These are phyloP conservation scores for Tinamus guttatus DNA, from an alignment of 2,113 vertebrate genomes.

Conservation along the genomic window DNA sequence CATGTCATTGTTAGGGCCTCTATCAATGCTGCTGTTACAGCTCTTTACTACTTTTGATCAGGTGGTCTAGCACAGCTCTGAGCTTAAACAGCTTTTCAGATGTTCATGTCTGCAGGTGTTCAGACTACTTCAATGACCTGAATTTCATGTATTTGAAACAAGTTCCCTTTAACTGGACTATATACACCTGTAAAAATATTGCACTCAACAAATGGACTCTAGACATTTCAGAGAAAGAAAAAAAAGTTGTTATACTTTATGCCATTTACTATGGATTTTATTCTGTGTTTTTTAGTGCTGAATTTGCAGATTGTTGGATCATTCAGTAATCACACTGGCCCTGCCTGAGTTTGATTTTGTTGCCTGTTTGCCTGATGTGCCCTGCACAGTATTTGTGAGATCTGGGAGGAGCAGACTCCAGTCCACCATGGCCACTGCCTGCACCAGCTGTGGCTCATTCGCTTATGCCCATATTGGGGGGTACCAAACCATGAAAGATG, in stretches of 20 bases:
- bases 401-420: neutral
- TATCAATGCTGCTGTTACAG: neutral
- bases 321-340: neutral
- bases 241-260: neutral
- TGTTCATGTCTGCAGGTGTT: slow-evolving; percentile 2
- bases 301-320: neutral
- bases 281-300: neutral
- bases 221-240: neutral
- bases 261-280: neutral
- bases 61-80: neutral
- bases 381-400: neutral
- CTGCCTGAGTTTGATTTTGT: neutral
- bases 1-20: slow-evolving; percentile 13
- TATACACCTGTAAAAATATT: neutral
- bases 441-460: neutral
- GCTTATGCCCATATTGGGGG: neutral
- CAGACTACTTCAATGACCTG: neutral
- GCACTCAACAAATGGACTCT: neutral
- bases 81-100: neutral
- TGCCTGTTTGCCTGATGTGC: neutral
- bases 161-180: neutral
- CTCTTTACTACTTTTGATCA: slow-evolving; percentile 3
- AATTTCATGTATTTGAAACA: neutral
- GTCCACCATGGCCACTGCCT: fast-evolving
- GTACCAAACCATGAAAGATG: neutral